phyloP scores from a whole-genome alignment of 1,140 invertebrate species.

The Macrobrachium rosenbergii region DNA sequence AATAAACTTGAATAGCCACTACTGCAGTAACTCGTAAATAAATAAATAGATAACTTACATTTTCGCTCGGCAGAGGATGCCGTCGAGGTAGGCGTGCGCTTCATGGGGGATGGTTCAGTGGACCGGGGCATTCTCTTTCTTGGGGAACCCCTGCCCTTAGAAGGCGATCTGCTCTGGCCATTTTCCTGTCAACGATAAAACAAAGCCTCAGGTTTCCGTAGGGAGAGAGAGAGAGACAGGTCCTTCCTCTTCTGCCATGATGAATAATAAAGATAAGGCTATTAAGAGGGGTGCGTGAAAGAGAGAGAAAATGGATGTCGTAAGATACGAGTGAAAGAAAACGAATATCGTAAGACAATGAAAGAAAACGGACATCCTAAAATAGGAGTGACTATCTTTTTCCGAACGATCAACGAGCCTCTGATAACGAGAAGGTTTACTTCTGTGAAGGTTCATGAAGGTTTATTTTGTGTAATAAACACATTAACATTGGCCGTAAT shows the following conservation, averaged over 20 bases:
- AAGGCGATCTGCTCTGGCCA: slow-evolving; percentile 55
- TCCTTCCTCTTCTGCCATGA: too few species aligned
- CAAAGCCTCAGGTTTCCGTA: not conserved
- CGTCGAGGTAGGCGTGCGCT: slow-evolving; percentile 31
- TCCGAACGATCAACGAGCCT: too few species aligned
- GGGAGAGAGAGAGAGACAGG: not conserved
- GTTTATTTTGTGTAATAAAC: too few species aligned
- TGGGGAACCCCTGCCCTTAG: slow-evolving; percentile 51
- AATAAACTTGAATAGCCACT: not conserved
- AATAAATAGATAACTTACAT: slow-evolving; percentile 32
- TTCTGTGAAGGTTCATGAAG: too few species aligned
- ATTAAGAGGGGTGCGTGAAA: too few species aligned
- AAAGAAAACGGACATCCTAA: too few species aligned
- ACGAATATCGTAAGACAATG: not conserved
- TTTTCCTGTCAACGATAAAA: slow-evolving; percentile 40
- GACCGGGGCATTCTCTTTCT: slow-evolving; percentile 55
- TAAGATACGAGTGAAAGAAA: not conserved
- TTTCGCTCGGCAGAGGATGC: slow-evolving; percentile 58
- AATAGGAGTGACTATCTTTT: too few species aligned
- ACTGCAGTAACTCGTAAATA: not conserved
- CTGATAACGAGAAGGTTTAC: too few species aligned
- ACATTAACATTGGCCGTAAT: too few species aligned
- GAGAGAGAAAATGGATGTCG: not conserved
- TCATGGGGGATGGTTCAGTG: slow-evolving; percentile 60
- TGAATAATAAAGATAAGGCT: too few species aligned